phyloP scores from a whole-genome alignment of 1,140 invertebrate genomes.

The Venturia canescens region DNA sequence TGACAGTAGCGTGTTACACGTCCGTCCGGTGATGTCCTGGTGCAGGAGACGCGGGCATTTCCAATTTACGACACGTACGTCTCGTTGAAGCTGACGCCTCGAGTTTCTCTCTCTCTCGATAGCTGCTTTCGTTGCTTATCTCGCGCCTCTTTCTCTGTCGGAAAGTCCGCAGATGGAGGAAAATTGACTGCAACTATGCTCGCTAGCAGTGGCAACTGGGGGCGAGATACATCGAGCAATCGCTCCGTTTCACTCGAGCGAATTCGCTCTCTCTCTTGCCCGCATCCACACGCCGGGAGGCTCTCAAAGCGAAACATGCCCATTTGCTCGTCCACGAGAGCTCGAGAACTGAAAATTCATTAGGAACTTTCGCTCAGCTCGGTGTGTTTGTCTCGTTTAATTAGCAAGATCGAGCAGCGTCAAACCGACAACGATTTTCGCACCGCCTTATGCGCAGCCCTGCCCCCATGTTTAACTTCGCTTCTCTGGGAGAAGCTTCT shows the following conservation, averaged over 20 bases:
- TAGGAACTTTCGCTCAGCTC: slow-evolving; percentile 4
- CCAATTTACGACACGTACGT: slow-evolving; percentile 19
- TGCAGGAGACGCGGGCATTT: slow-evolving; percentile 11
- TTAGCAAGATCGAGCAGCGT: neutral
- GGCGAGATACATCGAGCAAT: slow-evolving; percentile 29
- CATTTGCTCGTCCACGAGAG: neutral
- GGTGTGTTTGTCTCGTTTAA: slow-evolving; percentile 24
- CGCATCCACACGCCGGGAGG: no score
- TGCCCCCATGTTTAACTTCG: neutral
- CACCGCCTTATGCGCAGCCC: neutral
- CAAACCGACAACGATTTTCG: slow-evolving; percentile 5
- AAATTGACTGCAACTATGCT: neutral
- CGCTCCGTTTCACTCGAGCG: slow-evolving; percentile 5
- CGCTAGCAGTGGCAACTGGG: neutral
- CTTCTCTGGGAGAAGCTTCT: no score
- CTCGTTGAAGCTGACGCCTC: neutral
- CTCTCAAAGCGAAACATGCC: no score
- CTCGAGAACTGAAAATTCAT: slow-evolving; percentile 16
- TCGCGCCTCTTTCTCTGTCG: neutral
- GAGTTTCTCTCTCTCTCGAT: slow-evolving; percentile 5
- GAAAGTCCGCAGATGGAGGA: neutral
- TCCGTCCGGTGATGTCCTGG: slow-evolving; percentile 1
- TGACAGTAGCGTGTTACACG: slow-evolving; percentile 2
- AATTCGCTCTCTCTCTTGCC: neutral
- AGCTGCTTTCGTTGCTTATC: neutral